Conservation (phyloP, 37 sponge, comb jelly and placozoan species). For the Theonella swinhoei region DNA sequence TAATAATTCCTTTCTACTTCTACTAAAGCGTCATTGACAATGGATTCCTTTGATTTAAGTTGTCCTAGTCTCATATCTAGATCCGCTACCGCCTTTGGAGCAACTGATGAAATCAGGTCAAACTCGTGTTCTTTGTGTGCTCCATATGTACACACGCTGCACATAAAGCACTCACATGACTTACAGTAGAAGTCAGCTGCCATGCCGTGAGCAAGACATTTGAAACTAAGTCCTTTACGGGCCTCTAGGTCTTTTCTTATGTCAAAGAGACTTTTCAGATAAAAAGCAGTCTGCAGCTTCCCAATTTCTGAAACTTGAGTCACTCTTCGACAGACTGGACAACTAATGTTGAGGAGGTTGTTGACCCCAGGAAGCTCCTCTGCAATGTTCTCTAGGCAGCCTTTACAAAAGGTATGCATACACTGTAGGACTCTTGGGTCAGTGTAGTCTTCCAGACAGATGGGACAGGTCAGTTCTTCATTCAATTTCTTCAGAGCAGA, state of each 20-base stretch:
- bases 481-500: not conserved
- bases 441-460: constrained; percentile 9
- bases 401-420: not conserved
- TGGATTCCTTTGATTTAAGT: not conserved
- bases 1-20: not conserved
- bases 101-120: not conserved
- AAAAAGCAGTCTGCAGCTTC: not conserved
- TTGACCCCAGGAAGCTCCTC: not conserved
- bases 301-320: not conserved
- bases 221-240: not conserved
- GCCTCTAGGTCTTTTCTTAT: not conserved
- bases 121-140: not conserved
- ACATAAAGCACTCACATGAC: not conserved
- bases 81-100: not conserved
- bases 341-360: not conserved
- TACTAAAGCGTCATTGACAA: not conserved
- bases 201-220: not conserved
- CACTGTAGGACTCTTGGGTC: constrained; percentile 21
- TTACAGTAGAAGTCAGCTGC: not conserved
- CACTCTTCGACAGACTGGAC: not conserved
- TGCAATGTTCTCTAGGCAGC: constrained; percentile 13
- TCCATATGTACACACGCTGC: not conserved
- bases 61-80: not conserved
- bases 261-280: not conserved
- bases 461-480: constrained; percentile 5